phyloP scores from a whole-genome alignment of 1,140 invertebrate species.

The Batillaria attramentaria region DNA sequence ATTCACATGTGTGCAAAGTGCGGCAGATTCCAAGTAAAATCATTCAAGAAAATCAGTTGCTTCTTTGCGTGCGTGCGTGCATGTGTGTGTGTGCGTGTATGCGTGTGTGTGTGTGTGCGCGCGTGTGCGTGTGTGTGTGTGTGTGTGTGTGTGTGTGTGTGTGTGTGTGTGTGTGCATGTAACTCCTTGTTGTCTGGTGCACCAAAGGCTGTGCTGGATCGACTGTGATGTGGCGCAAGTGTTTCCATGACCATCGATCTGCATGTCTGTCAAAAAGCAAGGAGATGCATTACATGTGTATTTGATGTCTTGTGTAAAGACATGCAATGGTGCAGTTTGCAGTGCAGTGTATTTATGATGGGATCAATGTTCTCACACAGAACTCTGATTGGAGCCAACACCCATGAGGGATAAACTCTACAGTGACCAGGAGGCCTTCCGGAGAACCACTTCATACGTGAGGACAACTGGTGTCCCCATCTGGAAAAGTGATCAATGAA shows the following conservation, averaged over 20 bases:
- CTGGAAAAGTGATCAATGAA: not conserved
- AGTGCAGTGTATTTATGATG: not conserved
- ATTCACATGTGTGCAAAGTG: too few relatives aligned
- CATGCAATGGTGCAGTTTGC: not conserved
- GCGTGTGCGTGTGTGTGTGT: constrained; percentile 1
- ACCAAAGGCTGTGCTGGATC: too few relatives aligned
- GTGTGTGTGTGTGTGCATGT: constrained; percentile 4
- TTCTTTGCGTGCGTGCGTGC: not conserved
- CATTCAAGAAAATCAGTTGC: too few relatives aligned
- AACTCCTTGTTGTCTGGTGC: not conserved
- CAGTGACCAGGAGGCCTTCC: too few relatives aligned
- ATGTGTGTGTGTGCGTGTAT: not conserved
- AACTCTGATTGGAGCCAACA: too few relatives aligned
- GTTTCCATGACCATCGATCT: not conserved
- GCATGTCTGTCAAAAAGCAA: not conserved
- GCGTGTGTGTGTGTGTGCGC: constrained; percentile 1
- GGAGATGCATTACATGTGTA: too few relatives aligned
- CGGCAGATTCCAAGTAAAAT: too few relatives aligned
- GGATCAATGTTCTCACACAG: not conserved
- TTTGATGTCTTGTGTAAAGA: too few relatives aligned
- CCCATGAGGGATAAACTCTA: too few relatives aligned
- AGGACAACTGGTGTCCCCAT: too few relatives aligned
- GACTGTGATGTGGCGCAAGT: not conserved
- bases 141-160: constrained; percentile 8
- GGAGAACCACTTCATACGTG: not conserved